Percentiles rank a stretch among this genome's conserved stretches.
Conservation (phyloP, 2,797 vertebrate genomes). For the Rhinella marina region DNA sequence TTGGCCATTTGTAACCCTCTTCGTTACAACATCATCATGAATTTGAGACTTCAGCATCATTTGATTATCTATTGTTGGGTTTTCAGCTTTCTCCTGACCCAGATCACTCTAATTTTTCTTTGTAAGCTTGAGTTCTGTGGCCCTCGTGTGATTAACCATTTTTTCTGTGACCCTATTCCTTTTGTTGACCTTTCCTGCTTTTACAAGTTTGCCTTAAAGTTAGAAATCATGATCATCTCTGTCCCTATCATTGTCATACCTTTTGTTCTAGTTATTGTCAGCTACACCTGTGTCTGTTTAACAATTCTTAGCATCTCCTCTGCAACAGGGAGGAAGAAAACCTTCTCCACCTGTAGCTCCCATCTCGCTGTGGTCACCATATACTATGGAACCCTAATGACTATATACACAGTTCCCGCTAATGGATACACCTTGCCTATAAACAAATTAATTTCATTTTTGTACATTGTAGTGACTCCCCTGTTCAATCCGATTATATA, state of each 20-base stretch:
- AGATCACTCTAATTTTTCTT: too few relatives aligned
- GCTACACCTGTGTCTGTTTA: background rate
- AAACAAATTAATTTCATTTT: background rate
- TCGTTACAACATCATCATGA: background rate
- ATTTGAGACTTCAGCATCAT: background rate
- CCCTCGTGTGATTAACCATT: too few relatives aligned
- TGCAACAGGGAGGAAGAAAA: background rate
- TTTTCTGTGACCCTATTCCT: background rate
- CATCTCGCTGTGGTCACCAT: conserved; percentile 45
- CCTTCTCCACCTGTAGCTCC: conserved; percentile 35
- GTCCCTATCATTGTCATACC: background rate
- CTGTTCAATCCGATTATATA: background rate
- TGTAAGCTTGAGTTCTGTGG: too few relatives aligned
- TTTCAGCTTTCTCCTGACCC: background rate
- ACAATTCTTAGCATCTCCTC: conserved; percentile 1
- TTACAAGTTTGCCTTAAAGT: background rate
- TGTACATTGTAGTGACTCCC: background rate
- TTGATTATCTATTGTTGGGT: background rate
- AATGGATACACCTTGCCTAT: background rate
- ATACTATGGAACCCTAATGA: background rate
- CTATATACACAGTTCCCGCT: background rate
- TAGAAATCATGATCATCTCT: background rate
- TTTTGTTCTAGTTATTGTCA: background rate
- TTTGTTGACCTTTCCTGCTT: background rate
- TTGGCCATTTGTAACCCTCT: too few relatives aligned